phyloP scores from a whole-genome alignment of 1,140 invertebrate genomes.

The Galleria mellonella region DNA sequence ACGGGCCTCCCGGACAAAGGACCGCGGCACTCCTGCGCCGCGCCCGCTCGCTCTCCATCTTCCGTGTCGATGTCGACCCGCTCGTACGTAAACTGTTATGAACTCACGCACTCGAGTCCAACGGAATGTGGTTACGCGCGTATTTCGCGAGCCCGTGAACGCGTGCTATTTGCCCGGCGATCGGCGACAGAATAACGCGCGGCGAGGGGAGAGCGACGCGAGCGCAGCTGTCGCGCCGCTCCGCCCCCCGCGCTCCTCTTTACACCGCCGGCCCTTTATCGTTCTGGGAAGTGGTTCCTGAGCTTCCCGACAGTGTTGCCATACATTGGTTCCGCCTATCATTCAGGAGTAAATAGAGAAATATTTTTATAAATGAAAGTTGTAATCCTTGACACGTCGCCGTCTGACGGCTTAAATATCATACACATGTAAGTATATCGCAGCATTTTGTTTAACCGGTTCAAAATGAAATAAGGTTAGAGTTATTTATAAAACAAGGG shows the following conservation, averaged over 20 bases:
- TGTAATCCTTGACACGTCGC: conserved; percentile 58
- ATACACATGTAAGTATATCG: conserved; percentile 14
- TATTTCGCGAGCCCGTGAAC: conserved; percentile 20
- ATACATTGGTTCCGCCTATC: neutral
- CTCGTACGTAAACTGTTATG: conserved; percentile 16
- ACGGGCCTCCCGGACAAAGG: conserved; percentile 58
- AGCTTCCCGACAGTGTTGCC: conserved; percentile 62
- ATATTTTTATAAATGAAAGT: conserved; percentile 29
- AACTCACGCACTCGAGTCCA: conserved; percentile 38
- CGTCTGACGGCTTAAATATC: conserved; percentile 31
- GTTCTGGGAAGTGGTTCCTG: conserved; percentile 73
- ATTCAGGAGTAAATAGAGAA: neutral
- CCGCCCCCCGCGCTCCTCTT: conserved; percentile 22
- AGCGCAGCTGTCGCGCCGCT: conserved; percentile 55
- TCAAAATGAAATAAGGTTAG: conserved; percentile 10
- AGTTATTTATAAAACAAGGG: no score
- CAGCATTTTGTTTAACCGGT: conserved; percentile 10
- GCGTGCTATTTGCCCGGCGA: conserved; percentile 23
- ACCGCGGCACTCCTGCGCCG: conserved; percentile 40
- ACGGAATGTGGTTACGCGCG: conserved; percentile 38
- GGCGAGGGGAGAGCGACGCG: conserved; percentile 49
- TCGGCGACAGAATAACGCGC: conserved; percentile 44
- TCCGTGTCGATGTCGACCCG: no score
- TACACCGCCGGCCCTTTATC: conserved; percentile 56
- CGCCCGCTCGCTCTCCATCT: conserved; percentile 15